Evolutionary conservation across 2,797 vertebrate genomes (phyloP).

Genomic region (Pseudochirops cupreus): DNA sequence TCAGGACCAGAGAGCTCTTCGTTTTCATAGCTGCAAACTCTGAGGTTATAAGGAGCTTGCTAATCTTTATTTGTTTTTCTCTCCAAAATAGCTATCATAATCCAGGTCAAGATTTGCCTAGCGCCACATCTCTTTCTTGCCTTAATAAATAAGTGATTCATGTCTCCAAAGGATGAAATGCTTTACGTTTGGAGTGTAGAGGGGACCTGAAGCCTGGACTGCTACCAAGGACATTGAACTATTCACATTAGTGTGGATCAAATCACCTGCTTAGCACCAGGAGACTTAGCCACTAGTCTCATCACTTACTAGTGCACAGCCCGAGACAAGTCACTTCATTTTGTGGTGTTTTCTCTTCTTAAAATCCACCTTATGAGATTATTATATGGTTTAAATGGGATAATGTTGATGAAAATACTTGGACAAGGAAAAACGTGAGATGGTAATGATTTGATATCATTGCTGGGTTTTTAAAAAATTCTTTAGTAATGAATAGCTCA

Average conservation of each 20-base stretch:
- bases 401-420: constrained; percentile 44
- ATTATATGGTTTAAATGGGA: constrained; percentile 48
- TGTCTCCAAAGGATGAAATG: constrained; percentile 4
- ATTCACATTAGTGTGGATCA: background rate
- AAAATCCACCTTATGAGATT: constrained; percentile 13
- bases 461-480: background rate
- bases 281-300: constrained; percentile 21
- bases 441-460: constrained; percentile 37
- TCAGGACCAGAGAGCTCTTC: constrained; percentile 4
- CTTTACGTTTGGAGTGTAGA: constrained; percentile 33
- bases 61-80: constrained; percentile 43
- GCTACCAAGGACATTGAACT: background rate
- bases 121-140: constrained; percentile 45
- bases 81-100: constrained; percentile 20
- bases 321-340: constrained; percentile 44
- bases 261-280: constrained; percentile 10
- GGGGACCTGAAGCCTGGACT: background rate
- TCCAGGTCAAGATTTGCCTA: constrained; percentile 54
- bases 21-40: constrained; percentile 46
- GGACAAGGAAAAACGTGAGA: constrained; percentile 41
- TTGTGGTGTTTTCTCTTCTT: constrained; percentile 47
- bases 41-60: constrained; percentile 48
- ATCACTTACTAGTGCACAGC: background rate
- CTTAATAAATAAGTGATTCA: background rate
- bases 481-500: constrained; percentile 17